phyloP scores from a whole-genome alignment of 2,797 vertebrate species.

The Melanotaenia maccullochi region DNA sequence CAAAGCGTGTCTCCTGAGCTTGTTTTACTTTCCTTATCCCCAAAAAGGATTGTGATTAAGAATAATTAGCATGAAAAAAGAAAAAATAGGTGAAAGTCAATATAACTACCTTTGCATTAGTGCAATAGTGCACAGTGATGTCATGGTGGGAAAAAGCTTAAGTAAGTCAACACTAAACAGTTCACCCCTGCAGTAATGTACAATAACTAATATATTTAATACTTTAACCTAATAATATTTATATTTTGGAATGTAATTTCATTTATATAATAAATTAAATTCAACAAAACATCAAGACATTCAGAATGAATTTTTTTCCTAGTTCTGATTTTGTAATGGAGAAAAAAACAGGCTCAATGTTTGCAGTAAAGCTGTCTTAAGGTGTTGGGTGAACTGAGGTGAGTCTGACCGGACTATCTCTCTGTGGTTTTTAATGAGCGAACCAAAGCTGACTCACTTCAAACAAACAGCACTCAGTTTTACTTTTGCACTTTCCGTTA shows the following conservation, averaged over 20 bases:
- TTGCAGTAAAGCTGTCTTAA: slow-evolving; percentile 32
- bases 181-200: not conserved
- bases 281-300: not conserved
- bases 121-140: not conserved
- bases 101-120: not conserved
- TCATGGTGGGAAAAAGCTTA: not conserved
- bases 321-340: not conserved
- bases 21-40: not conserved
- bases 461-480: slow-evolving; percentile 14
- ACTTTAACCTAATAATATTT: not conserved
- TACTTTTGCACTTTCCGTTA: slow-evolving; percentile 18
- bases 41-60: too few relatives aligned
- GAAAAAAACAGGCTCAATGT: slow-evolving; percentile 30
- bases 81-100: too few relatives aligned
- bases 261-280: not conserved
- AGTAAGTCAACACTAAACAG: not conserved
- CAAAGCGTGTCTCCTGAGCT: not conserved
- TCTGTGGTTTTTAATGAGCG: slow-evolving; percentile 53
- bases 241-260: not conserved
- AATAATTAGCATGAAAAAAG: too few relatives aligned
- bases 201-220: not conserved
- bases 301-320: not conserved
- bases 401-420: slow-evolving; percentile 49
- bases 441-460: slow-evolving; percentile 44
- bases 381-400: slow-evolving; percentile 40